Evolutionary conservation across 2,797 vertebrate genomes (phyloP).

Genomic region (Anomalospiza imberbis): DNA sequence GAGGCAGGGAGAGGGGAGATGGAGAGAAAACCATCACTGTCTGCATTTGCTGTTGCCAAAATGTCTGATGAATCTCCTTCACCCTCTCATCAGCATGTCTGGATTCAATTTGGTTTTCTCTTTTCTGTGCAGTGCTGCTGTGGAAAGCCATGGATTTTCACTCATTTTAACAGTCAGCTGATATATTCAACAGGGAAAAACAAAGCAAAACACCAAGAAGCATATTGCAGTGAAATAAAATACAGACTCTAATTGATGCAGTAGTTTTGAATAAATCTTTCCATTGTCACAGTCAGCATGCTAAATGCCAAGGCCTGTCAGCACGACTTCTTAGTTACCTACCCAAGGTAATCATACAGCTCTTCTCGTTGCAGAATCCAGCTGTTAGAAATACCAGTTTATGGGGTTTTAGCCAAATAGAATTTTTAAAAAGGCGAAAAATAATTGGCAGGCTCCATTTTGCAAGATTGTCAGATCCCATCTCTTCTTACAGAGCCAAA

Average conservation of each 20-base stretch:
- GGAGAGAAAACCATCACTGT: not conserved
- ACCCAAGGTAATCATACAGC: conserved; percentile 32
- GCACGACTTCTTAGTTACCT: conserved; percentile 46
- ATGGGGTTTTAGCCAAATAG: not conserved
- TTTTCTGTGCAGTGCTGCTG: not conserved
- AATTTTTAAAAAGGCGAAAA: not conserved
- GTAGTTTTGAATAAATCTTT: conserved; percentile 60
- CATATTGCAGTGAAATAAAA: conserved; percentile 54
- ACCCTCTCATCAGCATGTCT: not conserved
- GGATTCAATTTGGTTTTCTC: not conserved
- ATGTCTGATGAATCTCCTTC: not conserved
- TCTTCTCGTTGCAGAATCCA: not conserved
- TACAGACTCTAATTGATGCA: not conserved
- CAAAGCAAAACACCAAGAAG: conserved; percentile 44
- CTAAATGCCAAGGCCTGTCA: conserved; percentile 53
- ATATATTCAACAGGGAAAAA: conserved; percentile 11
- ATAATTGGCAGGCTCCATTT: not conserved
- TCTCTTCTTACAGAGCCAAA: not conserved
- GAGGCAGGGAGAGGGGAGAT: not conserved
- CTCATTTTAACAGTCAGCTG: conserved; percentile 38
- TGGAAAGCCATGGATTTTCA: conserved; percentile 20
- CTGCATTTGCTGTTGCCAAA: not conserved
- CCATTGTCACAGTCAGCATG: conserved; percentile 16
- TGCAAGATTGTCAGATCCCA: not conserved
- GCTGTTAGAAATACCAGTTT: not conserved